These are phyloP conservation scores for Dolichomitus sp. DNA, from an alignment of 2,888 invertebrate genomes.

Conservation along the genomic window DNA sequence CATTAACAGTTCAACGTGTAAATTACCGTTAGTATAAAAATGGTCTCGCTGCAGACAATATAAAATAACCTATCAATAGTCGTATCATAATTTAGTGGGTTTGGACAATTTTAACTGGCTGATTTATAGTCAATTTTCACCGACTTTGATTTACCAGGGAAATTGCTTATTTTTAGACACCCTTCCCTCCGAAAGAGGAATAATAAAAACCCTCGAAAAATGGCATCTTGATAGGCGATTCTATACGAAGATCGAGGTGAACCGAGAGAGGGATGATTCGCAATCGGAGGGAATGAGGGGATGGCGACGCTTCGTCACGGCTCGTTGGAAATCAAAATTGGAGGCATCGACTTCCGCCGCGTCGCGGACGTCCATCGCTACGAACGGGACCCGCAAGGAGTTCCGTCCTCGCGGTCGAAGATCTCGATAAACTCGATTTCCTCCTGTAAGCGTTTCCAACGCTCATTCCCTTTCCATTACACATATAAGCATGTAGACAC, in stretches of 20 bases:
- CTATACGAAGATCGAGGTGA: constrained; percentile 52
- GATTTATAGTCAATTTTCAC: neutral
- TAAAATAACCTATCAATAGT: neutral
- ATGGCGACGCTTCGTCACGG: constrained; percentile 46
- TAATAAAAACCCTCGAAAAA: constrained; percentile 11
- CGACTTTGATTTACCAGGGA: neutral
- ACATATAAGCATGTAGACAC: constrained; percentile 20
- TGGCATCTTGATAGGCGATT: constrained; percentile 43
- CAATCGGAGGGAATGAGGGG: constrained; percentile 4
- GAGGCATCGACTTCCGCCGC: constrained; percentile 59
- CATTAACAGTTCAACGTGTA: neutral
- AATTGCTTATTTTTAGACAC: neutral
- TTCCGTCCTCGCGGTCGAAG: constrained; percentile 67
- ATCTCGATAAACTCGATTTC: constrained; percentile 78
- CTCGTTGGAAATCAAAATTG: constrained; percentile 69
- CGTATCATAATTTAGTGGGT: neutral
- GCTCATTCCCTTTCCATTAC: constrained; percentile 21
- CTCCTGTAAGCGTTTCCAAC: constrained; percentile 76
- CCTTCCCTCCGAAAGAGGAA: neutral
- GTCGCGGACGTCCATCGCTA: constrained; percentile 41
- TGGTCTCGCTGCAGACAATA: neutral
- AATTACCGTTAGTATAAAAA: neutral
- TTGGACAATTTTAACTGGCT: neutral
- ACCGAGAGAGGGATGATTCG: constrained; percentile 27
- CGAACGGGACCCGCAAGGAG: constrained; percentile 46